Percentiles rank a stretch among this genome's conserved stretches.
Conservation (phyloP, 2,797 vertebrate genomes). For the Scomberomorus guttatus region DNA sequence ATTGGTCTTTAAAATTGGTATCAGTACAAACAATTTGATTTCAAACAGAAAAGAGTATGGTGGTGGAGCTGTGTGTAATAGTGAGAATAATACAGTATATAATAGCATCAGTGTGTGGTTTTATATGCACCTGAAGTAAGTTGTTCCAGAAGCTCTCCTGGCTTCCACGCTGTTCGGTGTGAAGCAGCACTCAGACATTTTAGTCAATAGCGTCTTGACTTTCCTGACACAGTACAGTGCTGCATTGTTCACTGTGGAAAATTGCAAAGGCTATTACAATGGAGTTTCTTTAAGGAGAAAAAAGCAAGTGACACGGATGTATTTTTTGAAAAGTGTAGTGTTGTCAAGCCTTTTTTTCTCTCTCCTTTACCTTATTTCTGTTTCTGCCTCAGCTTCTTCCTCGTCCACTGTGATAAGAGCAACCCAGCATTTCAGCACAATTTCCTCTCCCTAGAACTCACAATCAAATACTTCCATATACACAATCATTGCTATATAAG, state of each 20-base stretch:
- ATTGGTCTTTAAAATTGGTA: too few species aligned
- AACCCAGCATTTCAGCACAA: slow-evolving; percentile 12
- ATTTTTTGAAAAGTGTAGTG: slow-evolving; percentile 21
- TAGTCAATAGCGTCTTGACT: slow-evolving; percentile 36
- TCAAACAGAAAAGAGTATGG: neutral
- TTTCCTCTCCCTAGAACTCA: slow-evolving; percentile 7
- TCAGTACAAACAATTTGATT: neutral
- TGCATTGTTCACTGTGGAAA: slow-evolving; percentile 25
- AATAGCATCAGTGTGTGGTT: neutral
- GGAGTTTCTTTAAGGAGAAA: slow-evolving; percentile 14
- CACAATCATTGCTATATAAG: neutral
- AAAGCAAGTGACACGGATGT: slow-evolving; percentile 4
- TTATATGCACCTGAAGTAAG: slow-evolving; percentile 10
- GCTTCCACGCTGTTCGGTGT: neutral
- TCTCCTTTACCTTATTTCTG: slow-evolving; percentile 18
- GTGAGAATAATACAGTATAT: slow-evolving; percentile 1
- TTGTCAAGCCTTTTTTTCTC: slow-evolving; percentile 24
- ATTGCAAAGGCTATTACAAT: slow-evolving; percentile 13
- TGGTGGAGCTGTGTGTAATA: neutral
- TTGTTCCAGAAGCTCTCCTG: slow-evolving; percentile 11
- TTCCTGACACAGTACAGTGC: slow-evolving; percentile 23
- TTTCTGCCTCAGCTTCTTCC: slow-evolving; percentile 27
- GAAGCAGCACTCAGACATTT: slow-evolving; percentile 15
- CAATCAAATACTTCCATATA: neutral
- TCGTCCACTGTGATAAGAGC: slow-evolving; percentile 33